Evolutionary conservation across 1,140 invertebrate genomes (phyloP).

Genomic region (Pararge aegeria): DNA sequence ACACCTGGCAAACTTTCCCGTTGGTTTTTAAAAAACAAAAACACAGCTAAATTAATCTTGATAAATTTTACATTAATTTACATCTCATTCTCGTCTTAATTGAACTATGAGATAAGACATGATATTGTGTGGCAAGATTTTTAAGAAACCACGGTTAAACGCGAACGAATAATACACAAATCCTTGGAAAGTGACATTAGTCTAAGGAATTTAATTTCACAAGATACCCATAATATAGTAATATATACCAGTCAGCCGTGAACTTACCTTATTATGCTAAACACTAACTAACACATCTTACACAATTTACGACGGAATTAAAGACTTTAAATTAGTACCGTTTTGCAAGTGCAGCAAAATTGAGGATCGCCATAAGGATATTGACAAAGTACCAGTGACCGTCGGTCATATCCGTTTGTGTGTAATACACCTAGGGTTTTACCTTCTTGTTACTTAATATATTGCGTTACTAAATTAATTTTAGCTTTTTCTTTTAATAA

Average conservation of each 20-base stretch:
- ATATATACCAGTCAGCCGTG: neutral
- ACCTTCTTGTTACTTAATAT: conserved; percentile 4
- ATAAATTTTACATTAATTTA: too few species aligned
- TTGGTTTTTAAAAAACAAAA: too few species aligned
- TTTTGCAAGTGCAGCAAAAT: conserved; percentile 29
- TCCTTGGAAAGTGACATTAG: too few species aligned
- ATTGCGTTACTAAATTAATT: too few species aligned
- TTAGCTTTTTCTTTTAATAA: too few species aligned
- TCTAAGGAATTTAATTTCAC: neutral
- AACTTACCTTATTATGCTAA: conserved; percentile 2
- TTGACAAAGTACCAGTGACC: conserved; percentile 27
- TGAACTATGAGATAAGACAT: too few species aligned
- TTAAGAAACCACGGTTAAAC: too few species aligned
- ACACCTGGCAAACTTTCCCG: too few species aligned
- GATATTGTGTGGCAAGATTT: too few species aligned
- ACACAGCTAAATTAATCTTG: too few species aligned
- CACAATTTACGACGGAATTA: conserved; percentile 19
- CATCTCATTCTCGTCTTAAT: too few species aligned
- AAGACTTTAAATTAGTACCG: conserved; percentile 17
- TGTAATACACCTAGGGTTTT: conserved; percentile 20
- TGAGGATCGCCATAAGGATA: conserved; percentile 36
- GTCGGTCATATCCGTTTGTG: conserved; percentile 18
- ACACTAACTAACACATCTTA: conserved; percentile 8
- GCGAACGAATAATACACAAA: too few species aligned
- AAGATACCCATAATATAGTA: neutral